A percentile compares a stretch with the other conserved stretches of the same genome.
Evolutionary conservation across 2,888 invertebrate species (phyloP).

Genomic region (Cylindroiulus punctatus): DNA sequence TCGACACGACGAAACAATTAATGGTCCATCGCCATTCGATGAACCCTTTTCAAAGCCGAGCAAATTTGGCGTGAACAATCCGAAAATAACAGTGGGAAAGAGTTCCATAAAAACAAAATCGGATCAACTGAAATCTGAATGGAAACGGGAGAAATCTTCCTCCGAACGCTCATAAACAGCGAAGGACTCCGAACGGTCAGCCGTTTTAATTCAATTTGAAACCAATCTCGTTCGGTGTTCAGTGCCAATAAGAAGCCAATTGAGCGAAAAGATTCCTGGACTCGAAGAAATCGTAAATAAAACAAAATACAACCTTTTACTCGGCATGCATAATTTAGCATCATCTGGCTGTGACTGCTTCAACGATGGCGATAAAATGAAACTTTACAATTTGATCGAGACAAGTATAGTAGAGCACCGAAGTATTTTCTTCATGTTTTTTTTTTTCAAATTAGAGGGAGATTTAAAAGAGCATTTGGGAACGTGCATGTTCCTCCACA

Average conservation of each 20-base stretch:
- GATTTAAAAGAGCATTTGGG: too few species aligned
- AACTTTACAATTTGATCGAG: neutral
- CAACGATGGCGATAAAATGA: neutral
- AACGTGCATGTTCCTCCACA: too few species aligned
- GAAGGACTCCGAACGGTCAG: neutral
- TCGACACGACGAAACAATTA: constrained; percentile 35
- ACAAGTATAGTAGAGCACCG: too few species aligned
- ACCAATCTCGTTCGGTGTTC: neutral
- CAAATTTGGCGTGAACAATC: constrained; percentile 44
- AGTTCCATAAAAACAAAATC: constrained; percentile 40
- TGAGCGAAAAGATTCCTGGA: neutral
- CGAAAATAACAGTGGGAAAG: neutral
- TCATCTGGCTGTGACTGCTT: neutral
- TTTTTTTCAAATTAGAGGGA: too few species aligned
- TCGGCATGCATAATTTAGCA: neutral
- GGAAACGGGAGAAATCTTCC: neutral
- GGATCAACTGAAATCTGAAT: constrained; percentile 16
- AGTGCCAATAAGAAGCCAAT: neutral
- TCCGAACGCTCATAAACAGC: neutral
- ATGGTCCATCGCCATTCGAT: constrained; percentile 32
- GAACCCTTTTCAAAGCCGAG: constrained; percentile 24
- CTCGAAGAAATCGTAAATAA: neutral
- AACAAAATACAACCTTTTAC: neutral
- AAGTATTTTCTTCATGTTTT: too few species aligned
- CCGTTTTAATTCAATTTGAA: constrained; percentile 35